Evolutionary conservation across 2,888 invertebrate genomes (phyloP).

Genomic region (Pristionchus exspectatus): DNA sequence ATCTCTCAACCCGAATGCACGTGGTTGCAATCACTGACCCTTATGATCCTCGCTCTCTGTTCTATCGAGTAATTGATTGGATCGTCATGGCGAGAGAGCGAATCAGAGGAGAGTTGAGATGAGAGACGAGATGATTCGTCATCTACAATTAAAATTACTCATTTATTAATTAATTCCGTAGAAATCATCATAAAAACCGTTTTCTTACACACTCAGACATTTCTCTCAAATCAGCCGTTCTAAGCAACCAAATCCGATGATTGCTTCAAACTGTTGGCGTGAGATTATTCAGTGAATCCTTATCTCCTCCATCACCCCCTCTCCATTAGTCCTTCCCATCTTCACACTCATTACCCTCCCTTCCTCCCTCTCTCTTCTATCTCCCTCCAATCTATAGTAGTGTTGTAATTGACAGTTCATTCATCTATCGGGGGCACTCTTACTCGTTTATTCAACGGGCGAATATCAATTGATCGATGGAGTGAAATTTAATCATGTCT

Average conservation of each 20-base stretch:
- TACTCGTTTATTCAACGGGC: neutral
- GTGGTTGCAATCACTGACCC: neutral
- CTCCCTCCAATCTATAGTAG: slow-evolving; percentile 10
- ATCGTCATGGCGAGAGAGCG: slow-evolving; percentile 28
- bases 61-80: neutral
- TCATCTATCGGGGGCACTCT: neutral
- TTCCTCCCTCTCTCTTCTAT: neutral
- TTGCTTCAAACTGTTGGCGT: neutral
- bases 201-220: neutral
- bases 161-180: too few relatives aligned
- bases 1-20: neutral
- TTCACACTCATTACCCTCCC: neutral
- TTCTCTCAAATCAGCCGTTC: neutral
- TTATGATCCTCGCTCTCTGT: neutral
- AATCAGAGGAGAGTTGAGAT: slow-evolving; percentile 32
- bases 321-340: neutral
- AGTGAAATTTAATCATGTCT: neutral
- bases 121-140: slow-evolving; percentile 49
- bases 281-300: neutral
- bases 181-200: too few relatives aligned
- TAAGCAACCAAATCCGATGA: neutral
- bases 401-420: slow-evolving; percentile 11
- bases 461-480: neutral
- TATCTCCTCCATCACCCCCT: neutral
- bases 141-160: neutral